Evolutionary conservation across 2,888 invertebrate species (phyloP), one percentile per base, ranked within the genome.

Genomic region (Lucinisca nassula): DNA sequence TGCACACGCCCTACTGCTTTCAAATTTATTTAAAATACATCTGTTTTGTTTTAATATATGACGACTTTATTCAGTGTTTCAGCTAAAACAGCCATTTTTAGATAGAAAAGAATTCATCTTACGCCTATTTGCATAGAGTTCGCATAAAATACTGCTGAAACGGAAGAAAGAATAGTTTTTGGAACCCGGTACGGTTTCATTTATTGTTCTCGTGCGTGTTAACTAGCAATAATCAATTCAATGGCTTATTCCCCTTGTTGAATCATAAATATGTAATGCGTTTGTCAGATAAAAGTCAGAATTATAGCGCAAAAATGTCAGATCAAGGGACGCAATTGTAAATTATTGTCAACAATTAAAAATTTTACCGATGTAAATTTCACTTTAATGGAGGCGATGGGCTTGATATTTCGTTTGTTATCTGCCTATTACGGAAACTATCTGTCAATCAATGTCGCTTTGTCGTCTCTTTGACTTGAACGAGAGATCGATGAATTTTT

Each of bases 231-330:
- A 79, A 61, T 73, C 35, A 49, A 72, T 40, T 55, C 67, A 67
- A 35, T 67, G 67, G 32, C 67, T 67, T 67, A 35, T 67, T 67
- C 35, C 35, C 67, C 67, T 67, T 35, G 35, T 67, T 67, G 67
- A 58, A 70, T 85, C 83, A 88, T 88, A 88, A 88, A 88, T 88
- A 85, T 85, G 78, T 88, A 85, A 88, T 88, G 82, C 30, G 74
- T 67, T 67, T 79, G 83, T 72, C 80, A 88, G 83, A 88, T 88
- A 79, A 88, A 88, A 85, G 88, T 85, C 85, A 78, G 51, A 51
- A 45, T 83, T 76, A 88, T 83, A 79, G 73, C 88, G 35, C 40
- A 27, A 37, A 35, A 17, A 21, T 88, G 84, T 84, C 84, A 84
- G 85, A 88, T 88, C 80, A 85, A 85, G 80, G 82, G 83, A 51